Base-by-base conservation (phyloP, 2,888 invertebrate genomes). In the Leucophenga maculata region DNA sequence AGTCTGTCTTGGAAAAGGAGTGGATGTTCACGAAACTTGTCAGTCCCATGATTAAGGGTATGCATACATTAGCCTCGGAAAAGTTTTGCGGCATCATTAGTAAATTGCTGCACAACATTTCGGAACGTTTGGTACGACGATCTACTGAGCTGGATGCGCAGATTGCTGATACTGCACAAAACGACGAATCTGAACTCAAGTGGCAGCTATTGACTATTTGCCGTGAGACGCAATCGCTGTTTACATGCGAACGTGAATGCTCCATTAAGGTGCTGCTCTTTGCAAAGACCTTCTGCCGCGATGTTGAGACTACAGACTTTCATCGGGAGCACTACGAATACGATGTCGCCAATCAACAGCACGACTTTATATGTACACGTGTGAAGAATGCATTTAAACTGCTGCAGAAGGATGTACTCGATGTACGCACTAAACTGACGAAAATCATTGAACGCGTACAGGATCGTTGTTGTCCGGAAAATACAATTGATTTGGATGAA, bases 11-110 rank as follows among this genome's bases (percentile, higher is more conserved):
- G 72, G 95, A 96, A 86, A 93, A 94, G 71, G 97, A 97, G 87
- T 97, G 97, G 96, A 91, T 91, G 75, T 97, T 97, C 89, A 93
- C 94, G 0, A 93, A 93, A 82, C 90, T 92, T 1, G 93, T 95
- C 67, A 93, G 94, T 75, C 91, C 92, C n/a, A 92, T 94, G 88
- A 93, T 95, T 76, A 91, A 91, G 11, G 92, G 93, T 68, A 96
- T 95, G 76, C 93, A 93, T 77, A 91, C 91, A 26, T 89, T 93
- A 67, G 94, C 95, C 57, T 94, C 94, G 0, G 90, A 91, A 62
- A 93, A 93, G 73, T 97, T 97, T 89, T 94, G 94, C 92, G 82
- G 85, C 60, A 90, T 91, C 70, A 87, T 91, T 62, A 88, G 89
- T 44, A 88, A 89, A 48, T 87, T 91, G 69, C 76, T 91, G 67